Conservation (phyloP, 2,888 invertebrate species). For the Zhuqinia jingwanae region DNA sequence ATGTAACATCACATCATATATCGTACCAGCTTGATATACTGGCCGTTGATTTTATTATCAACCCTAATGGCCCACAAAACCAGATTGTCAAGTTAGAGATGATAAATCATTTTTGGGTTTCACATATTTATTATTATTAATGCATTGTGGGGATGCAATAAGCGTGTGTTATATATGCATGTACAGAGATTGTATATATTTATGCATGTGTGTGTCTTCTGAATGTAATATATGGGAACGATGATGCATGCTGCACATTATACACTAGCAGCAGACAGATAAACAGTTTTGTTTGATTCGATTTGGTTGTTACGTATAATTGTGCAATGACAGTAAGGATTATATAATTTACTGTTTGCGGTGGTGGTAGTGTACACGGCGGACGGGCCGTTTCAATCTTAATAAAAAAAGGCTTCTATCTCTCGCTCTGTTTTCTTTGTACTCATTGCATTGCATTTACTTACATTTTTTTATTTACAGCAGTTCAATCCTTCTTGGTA, state of each 20-base stretch:
- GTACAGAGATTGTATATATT: too few species aligned
- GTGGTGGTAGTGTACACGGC: constrained; percentile 24
- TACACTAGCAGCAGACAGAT: constrained; percentile 59
- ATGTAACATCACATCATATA: constrained; percentile 4
- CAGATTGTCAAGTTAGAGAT: constrained; percentile 72
- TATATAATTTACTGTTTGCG: constrained; percentile 68
- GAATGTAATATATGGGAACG: constrained; percentile 1
- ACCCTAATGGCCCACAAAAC: constrained; percentile 71
- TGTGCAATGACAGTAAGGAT: constrained; percentile 70
- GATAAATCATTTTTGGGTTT: constrained; percentile 66
- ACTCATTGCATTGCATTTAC: background rate
- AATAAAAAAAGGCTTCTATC: constrained; percentile 32
- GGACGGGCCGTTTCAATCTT: constrained; percentile 50
- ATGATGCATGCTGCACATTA: constrained; percentile 27
- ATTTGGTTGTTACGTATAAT: constrained; percentile 70
- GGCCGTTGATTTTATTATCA: constrained; percentile 72
- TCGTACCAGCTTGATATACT: constrained; percentile 60
- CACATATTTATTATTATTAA: constrained; percentile 46
- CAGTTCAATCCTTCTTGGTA: background rate
- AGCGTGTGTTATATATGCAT: constrained; percentile 43
- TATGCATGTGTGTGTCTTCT: background rate
- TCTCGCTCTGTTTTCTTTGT: background rate
- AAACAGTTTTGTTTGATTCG: constrained; percentile 71
- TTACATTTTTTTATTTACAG: too few species aligned
- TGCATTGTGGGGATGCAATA: constrained; percentile 17